Conservation (phyloP, 2,113 vertebrate species). For the Cottus gobio region DNA sequence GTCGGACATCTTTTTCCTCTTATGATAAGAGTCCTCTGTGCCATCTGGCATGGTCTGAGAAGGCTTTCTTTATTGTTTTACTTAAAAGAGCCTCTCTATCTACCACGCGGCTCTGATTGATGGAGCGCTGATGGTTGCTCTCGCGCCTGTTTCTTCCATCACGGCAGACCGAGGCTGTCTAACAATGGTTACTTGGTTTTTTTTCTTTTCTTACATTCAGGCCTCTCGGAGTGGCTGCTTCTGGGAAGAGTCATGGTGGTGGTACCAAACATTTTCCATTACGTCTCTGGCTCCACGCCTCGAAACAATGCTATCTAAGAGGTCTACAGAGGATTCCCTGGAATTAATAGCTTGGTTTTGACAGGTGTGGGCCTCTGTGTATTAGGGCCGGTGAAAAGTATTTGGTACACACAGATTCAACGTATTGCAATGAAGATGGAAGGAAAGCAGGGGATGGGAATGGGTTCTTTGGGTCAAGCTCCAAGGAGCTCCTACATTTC, state of each 20-base stretch:
- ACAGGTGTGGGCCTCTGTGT: not conserved
- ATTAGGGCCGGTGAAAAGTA: not conserved
- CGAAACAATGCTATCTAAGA: not conserved
- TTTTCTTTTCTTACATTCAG: not conserved
- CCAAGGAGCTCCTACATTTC: not conserved
- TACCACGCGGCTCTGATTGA: conserved; percentile 19
- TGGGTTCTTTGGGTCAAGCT: not conserved
- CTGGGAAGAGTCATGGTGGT: not conserved
- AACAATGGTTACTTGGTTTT: not conserved
- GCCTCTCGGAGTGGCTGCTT: conserved; percentile 7
- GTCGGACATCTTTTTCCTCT: conserved; percentile 23
- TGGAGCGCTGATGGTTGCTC: not conserved
- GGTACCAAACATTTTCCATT: not conserved
- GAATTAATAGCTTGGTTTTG: not conserved
- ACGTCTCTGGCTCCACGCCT: not conserved
- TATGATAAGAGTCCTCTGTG: not conserved
- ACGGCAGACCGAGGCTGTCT: not conserved
- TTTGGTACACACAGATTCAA: not conserved
- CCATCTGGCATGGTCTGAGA: conserved; percentile 23
- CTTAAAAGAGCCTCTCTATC: not conserved
- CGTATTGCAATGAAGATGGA: not conserved
- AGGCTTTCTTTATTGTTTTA: conserved; percentile 1
- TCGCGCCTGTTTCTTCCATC: not conserved
- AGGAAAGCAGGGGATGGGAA: not conserved
- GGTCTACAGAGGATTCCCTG: not conserved